Percentiles rank a stretch among this genome's conserved stretches.
phyloP scores from a whole-genome alignment of 53 echinoderm and acorn worm species.

The Apostichopus leukothele region DNA sequence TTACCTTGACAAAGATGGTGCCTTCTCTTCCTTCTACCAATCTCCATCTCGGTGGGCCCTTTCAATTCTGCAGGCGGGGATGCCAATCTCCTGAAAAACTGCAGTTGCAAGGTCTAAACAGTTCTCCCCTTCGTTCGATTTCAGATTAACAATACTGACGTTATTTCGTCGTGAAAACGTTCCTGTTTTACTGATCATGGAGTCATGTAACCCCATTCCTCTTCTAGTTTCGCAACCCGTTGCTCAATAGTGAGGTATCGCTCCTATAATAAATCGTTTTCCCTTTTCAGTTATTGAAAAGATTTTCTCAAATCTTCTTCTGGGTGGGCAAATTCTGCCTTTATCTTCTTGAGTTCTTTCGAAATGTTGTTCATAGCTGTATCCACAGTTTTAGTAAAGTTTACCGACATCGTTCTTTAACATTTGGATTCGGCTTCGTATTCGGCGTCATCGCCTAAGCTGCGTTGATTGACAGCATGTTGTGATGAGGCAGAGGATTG shows the following conservation, averaged over 20 bases:
- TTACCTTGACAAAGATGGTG: not conserved
- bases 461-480: too few relatives aligned
- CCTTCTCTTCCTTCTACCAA: too few relatives aligned
- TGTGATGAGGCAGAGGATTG: too few relatives aligned
- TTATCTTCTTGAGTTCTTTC: not conserved
- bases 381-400: constrained; percentile 5
- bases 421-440: too few relatives aligned
- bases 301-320: constrained; percentile 15
- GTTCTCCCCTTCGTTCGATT: too few relatives aligned
- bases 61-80: too few relatives aligned
- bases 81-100: too few relatives aligned
- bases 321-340: not conserved
- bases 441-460: too few relatives aligned
- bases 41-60: too few relatives aligned
- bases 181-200: not conserved
- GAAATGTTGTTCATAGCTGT: not conserved
- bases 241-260: not conserved
- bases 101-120: too few relatives aligned
- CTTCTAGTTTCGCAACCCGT: not conserved
- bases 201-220: constrained; percentile 1
- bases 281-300: not conserved
- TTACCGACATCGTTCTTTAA: not conserved
- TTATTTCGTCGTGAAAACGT: too few relatives aligned
- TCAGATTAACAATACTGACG: too few relatives aligned
- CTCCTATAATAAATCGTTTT: not conserved